Base-by-base conservation (phyloP, 2,113 vertebrate species). In the Thymallus thymallus region DNA sequence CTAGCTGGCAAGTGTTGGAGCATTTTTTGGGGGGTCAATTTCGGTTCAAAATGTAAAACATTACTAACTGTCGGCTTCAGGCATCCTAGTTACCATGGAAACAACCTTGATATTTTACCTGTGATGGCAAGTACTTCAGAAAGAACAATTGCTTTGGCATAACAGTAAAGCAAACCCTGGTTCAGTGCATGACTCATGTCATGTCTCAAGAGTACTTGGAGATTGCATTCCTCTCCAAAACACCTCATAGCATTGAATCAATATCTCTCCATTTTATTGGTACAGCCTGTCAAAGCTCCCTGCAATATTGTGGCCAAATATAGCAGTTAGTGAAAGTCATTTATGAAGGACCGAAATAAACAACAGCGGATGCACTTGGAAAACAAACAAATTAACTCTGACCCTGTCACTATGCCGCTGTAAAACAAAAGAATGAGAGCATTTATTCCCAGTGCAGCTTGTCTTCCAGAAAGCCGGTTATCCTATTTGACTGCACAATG, bases 11-110 rank as follows among this genome's bases (percentile, higher is more conserved):
- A n/a, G n/a, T n/a, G n/a, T 29, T 23, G 3, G 22, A 68, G 35
- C 35, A 14, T n/a, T 1, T 46, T 68, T 22, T 20, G 13, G 13
- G n/a, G n/a, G n/a, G n/a, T 67, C 18, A 67, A 67, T 35, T 41
- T 20, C 7, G 2, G 16, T 29, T 16, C 62, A n/a, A 18, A 67
- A 67, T 9, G 6, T 22, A 20, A 67, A 35, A 18, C 16, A 41
- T 41, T 32, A 67, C 30, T 35, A n/a, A 32, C 20, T 61, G 64
- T 66, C 6, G 9, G 14, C 16, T 66, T 29, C 64, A 66, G 30
- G 71, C 69, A 70, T 83, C 55, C 5, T 7, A n/a, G 69, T 83
- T 71, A 26, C 79, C 73, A 74, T 68, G 76, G 78, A 76, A 79
- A 83, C 76, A 76, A 75, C 74, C 68, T 76, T 79, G 82, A 32